A percentile compares a stretch with the other conserved stretches of the same genome.
Conservation (phyloP, 2,797 vertebrate genomes). For the Oceanodroma leucorhoa region DNA sequence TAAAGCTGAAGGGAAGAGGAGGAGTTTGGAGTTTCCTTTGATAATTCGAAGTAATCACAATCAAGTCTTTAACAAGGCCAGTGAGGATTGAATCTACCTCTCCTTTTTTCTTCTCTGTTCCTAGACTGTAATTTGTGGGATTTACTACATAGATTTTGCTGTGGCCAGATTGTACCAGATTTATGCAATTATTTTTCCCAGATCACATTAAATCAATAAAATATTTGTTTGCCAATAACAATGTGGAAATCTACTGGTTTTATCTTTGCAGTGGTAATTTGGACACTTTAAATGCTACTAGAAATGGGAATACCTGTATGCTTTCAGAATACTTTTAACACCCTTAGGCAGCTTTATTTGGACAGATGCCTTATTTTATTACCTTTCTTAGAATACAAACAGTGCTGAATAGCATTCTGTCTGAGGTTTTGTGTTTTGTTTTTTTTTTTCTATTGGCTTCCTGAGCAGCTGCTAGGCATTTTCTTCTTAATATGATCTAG, state of each 20-base stretch:
- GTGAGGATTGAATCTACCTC: background rate
- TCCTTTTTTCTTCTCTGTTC: background rate
- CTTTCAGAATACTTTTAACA: background rate
- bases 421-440: background rate
- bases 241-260: background rate
- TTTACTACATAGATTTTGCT: background rate
- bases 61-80: background rate
- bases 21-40: background rate
- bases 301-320: background rate
- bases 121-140: background rate
- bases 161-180: background rate
- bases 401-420: background rate
- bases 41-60: background rate
- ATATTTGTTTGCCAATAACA: background rate
- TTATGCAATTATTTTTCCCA: background rate
- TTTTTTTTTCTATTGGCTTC: background rate
- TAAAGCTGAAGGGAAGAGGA: background rate
- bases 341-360: background rate
- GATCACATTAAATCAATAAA: background rate
- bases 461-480: slow-evolving; percentile 35
- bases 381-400: background rate
- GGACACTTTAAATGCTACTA: background rate
- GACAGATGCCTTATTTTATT: slow-evolving; percentile 16
- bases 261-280: background rate
- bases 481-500: slow-evolving; percentile 13